These are phyloP conservation scores for Tolypeutes matacus DNA, from an alignment of 2,797 vertebrate species.

Conservation along the genomic window DNA sequence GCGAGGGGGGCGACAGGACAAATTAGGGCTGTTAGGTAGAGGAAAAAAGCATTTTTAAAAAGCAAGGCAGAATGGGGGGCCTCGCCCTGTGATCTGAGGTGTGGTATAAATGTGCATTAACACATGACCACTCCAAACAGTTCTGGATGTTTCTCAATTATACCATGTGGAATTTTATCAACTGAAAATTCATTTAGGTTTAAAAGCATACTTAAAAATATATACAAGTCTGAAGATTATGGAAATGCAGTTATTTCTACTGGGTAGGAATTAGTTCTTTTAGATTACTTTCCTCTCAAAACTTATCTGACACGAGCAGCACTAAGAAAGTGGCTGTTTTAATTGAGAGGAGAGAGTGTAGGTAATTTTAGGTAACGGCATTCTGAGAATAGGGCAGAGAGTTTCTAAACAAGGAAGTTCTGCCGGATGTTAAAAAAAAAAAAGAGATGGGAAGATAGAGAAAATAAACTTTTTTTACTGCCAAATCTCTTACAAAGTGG, in stretches of 20 bases:
- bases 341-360: not conserved
- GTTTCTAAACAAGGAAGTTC: not conserved
- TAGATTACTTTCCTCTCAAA: conserved; percentile 19
- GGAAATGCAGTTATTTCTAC: not conserved
- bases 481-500: not conserved
- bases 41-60: not conserved
- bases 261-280: conserved; percentile 28
- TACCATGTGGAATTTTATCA: not conserved
- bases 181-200: not conserved
- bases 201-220: not conserved
- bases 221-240: not conserved
- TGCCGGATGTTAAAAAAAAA: conserved; percentile 2
- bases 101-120: not conserved
- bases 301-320: not conserved
- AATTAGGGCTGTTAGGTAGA: not conserved
- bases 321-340: not conserved
- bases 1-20: too few species aligned
- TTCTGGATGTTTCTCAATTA: conserved; percentile 9
- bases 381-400: not conserved
- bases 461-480: not conserved
- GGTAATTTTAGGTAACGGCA: not conserved
- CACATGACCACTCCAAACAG: not conserved
- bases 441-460: not conserved
- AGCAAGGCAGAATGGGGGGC: not conserved
- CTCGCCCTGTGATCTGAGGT: not conserved